These are phyloP conservation scores for Platycercus adscitus DNA, from an alignment of 2,113 vertebrate genomes.

Conservation along the genomic window DNA sequence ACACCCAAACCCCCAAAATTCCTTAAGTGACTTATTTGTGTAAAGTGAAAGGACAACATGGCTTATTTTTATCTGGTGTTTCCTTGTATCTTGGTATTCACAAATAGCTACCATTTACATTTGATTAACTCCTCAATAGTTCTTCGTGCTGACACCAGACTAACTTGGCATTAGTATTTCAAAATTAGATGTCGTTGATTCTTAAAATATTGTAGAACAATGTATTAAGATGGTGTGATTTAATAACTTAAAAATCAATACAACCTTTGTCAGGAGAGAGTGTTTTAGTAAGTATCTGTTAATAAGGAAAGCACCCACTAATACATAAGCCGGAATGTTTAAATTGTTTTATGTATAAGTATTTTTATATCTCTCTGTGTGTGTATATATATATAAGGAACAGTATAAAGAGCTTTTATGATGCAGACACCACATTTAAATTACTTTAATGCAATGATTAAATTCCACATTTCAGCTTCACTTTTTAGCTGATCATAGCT, in stretches of 20 bases:
- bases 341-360: not conserved
- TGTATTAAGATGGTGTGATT: not conserved
- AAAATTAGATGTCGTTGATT: not conserved
- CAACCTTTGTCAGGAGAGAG: accelerated
- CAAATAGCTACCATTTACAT: not conserved
- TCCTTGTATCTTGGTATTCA: not conserved
- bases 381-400: not conserved
- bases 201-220: not conserved
- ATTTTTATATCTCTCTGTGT: not conserved
- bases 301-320: not conserved
- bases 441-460: not conserved
- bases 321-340: not conserved
- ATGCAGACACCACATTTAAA: not conserved
- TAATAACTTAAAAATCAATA: not conserved
- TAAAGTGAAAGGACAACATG: not conserved
- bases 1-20: not conserved
- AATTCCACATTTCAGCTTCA: not conserved
- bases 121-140: not conserved
- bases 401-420: not conserved
- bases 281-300: not conserved
- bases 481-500: not conserved
- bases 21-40: not conserved
- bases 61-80: not conserved
- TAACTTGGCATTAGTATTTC: not conserved
- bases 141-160: not conserved